Conservation (phyloP, 2,797 vertebrate species). For the Aphelocoma californica region DNA sequence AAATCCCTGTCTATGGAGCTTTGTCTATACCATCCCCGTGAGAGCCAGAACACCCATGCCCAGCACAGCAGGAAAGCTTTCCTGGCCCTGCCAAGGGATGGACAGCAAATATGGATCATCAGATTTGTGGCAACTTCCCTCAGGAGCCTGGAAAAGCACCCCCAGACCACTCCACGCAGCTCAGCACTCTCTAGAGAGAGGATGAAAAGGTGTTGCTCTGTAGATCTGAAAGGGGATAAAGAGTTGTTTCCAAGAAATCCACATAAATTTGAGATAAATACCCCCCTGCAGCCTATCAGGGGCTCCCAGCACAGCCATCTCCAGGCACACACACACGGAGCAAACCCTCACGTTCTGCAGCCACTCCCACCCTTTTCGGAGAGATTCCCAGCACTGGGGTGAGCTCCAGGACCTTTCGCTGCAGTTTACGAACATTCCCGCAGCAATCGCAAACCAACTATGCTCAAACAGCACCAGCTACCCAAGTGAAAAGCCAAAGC, state of each 20-base stretch:
- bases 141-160: not conserved
- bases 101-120: accelerated
- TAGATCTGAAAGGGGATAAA: too few relatives aligned
- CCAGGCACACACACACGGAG: not conserved
- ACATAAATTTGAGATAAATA: not conserved
- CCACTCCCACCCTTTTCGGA: not conserved
- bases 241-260: not conserved
- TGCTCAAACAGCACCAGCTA: not conserved
- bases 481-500: not conserved
- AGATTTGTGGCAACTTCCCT: not conserved
- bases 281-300: not conserved
- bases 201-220: not conserved
- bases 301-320: not conserved
- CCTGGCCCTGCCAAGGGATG: not conserved
- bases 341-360: accelerated
- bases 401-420: not conserved
- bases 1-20: not conserved
- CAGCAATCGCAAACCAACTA: not conserved
- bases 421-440: accelerated
- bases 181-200: not conserved
- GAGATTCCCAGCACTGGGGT: not conserved
- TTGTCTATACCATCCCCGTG: accelerated
- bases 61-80: not conserved
- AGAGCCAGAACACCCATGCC: not conserved
- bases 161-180: not conserved